Evolutionary conservation across 2,797 vertebrate genomes (phyloP).

Genomic region (Pseudochaenichthys georgianus): DNA sequence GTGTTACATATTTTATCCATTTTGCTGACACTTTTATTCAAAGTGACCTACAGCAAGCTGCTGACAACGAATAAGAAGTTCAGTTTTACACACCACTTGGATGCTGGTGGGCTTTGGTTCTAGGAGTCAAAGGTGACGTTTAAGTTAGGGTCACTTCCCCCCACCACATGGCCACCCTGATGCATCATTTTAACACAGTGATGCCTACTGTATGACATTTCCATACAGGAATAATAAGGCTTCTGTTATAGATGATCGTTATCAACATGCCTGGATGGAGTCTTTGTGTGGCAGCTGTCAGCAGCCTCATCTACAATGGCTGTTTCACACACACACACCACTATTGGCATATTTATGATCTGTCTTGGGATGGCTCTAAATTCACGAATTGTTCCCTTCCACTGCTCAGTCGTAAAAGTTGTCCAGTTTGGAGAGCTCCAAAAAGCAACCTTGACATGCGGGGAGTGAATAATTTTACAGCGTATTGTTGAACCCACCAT

Average conservation of each 20-base stretch:
- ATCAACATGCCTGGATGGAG: conserved; percentile 9
- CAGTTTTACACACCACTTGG: neutral
- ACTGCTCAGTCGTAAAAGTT: conserved; percentile 45
- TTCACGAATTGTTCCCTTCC: conserved; percentile 48
- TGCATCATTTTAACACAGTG: conserved; percentile 13
- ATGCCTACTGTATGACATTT: conserved; percentile 18
- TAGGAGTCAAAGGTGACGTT: conserved; percentile 15
- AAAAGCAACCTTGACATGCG: conserved; percentile 41
- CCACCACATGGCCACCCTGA: conserved; percentile 11
- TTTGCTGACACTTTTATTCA: conserved; percentile 13
- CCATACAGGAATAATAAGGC: conserved; percentile 14
- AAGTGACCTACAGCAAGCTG: conserved; percentile 9
- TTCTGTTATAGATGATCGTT: conserved; percentile 25
- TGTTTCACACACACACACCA: conserved; percentile 22
- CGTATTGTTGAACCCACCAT: conserved; percentile 35
- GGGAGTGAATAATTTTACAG: conserved; percentile 34
- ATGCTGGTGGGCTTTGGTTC: neutral
- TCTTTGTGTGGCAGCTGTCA: conserved; percentile 43
- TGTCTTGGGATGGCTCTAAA: conserved; percentile 50
- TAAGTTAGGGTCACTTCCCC: conserved; percentile 7
- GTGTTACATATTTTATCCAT: conserved; percentile 28
- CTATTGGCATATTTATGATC: conserved; percentile 56
- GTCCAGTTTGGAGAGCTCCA: conserved; percentile 22
- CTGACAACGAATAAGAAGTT: conserved; percentile 19
- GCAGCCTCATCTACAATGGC: conserved; percentile 24